A percentile compares a stretch with the other conserved stretches of the same genome.
These are phyloP conservation scores for Podargus strigoides DNA, from an alignment of 2,797 vertebrate genomes.

Conservation along the genomic window DNA sequence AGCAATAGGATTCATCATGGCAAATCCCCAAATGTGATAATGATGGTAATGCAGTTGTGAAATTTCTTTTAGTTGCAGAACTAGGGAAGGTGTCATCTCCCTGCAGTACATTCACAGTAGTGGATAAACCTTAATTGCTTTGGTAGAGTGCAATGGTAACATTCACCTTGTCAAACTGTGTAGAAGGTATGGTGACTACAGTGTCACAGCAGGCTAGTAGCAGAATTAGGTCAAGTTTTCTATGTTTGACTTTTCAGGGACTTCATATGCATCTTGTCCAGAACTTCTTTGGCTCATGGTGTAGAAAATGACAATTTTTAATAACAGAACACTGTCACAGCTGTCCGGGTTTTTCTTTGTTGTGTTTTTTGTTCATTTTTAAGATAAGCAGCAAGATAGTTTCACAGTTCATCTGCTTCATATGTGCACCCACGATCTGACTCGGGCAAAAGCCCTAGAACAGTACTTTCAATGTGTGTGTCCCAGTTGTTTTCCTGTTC, in stretches of 20 bases:
- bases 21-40: background rate
- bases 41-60: background rate
- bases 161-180: background rate
- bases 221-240: background rate
- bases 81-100: background rate
- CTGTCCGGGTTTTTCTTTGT: fast-evolving
- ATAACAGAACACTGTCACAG: background rate
- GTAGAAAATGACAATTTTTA: background rate
- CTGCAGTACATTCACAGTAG: background rate
- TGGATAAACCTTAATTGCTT: background rate
- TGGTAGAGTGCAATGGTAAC: background rate
- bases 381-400: background rate
- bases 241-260: background rate
- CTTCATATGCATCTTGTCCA: fast-evolving
- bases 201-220: background rate
- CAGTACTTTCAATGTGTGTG: background rate
- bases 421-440: background rate
- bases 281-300: background rate
- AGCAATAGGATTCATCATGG: background rate
- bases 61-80: background rate
- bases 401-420: background rate
- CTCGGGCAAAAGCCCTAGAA: background rate
- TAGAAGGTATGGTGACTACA: background rate
- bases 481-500: background rate
- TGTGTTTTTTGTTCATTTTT: fast-evolving